Percentiles rank a stretch among this genome's conserved stretches.
These are phyloP conservation scores for Pseudois nayaur DNA, from an alignment of 2,113 vertebrate species.

Conservation along the genomic window DNA sequence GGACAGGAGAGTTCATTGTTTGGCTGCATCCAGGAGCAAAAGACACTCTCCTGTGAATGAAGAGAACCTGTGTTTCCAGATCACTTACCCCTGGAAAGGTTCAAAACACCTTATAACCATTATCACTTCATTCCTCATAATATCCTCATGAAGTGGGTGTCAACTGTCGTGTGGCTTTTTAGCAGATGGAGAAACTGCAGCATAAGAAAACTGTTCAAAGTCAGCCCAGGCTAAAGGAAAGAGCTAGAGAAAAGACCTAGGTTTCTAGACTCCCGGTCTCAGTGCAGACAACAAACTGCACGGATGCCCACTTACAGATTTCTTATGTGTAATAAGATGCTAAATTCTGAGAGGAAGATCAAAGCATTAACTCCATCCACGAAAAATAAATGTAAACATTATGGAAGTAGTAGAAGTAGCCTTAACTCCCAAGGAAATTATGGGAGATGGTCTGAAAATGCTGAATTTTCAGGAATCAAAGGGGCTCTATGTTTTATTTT, in stretches of 20 bases:
- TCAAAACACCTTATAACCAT: constrained; percentile 36
- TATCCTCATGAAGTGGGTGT: constrained; percentile 18
- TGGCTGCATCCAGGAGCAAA: not conserved
- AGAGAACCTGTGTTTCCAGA: constrained; percentile 26
- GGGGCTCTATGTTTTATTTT: not conserved
- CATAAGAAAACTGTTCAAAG: not conserved
- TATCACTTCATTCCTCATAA: constrained; percentile 19
- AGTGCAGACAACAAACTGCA: not conserved
- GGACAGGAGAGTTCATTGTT: not conserved
- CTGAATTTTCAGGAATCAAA: not conserved
- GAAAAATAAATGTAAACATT: not conserved
- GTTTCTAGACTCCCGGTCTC: not conserved
- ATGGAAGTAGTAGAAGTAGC: not conserved
- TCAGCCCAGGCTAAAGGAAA: not conserved
- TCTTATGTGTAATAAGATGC: not conserved
- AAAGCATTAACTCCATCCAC: not conserved
- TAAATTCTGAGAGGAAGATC: not conserved
- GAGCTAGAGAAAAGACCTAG: not conserved
- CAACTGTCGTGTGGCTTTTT: not conserved
- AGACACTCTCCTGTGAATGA: not conserved
- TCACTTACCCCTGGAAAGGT: constrained; percentile 20
- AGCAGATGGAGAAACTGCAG: constrained; percentile 19
- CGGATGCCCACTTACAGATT: not conserved
- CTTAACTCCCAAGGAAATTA: not conserved
- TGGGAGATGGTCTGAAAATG: not conserved